phyloP scores from a whole-genome alignment of 1,140 invertebrate genomes.

The Camponotus vicinus region DNA sequence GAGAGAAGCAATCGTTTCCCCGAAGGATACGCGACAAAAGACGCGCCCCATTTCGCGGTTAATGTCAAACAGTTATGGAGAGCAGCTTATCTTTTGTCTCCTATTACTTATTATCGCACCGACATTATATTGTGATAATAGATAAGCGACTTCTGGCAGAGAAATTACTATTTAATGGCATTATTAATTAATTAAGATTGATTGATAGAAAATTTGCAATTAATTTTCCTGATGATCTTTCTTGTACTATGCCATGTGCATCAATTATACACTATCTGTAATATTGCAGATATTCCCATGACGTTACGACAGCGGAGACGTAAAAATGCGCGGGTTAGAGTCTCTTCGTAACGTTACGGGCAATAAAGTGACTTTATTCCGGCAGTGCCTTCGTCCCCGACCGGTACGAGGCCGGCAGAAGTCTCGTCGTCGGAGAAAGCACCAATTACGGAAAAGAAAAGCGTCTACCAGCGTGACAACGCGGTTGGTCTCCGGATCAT shows the following conservation, averaged over 20 bases:
- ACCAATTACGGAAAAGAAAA: constrained; percentile 68
- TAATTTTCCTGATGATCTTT: neutral
- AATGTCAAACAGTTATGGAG: neutral
- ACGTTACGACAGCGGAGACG: neutral
- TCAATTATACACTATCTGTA: constrained; percentile 18
- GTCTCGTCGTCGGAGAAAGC: constrained; percentile 62
- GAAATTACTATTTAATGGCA: neutral
- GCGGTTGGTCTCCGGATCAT: constrained; percentile 57
- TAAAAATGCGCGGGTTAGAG: constrained; percentile 41
- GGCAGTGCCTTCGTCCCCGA: constrained; percentile 9
- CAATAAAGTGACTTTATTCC: constrained; percentile 58
- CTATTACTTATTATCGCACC: neutral
- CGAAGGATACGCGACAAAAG: constrained; percentile 5
- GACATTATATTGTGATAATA: neutral
- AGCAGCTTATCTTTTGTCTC: neutral
- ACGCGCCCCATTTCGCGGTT: neutral
- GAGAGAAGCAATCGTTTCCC: constrained; percentile 18
- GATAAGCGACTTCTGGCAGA: neutral
- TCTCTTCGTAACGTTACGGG: constrained; percentile 44
- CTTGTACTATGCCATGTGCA: neutral
- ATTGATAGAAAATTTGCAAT: neutral
- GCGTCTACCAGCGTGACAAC: constrained; percentile 68
- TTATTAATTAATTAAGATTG: neutral
- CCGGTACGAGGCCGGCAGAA: constrained; percentile 33
- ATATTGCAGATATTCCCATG: constrained; percentile 17